Conservation (phyloP, 2,888 invertebrate species). For the Kuschelorhynchus macadamiae region DNA sequence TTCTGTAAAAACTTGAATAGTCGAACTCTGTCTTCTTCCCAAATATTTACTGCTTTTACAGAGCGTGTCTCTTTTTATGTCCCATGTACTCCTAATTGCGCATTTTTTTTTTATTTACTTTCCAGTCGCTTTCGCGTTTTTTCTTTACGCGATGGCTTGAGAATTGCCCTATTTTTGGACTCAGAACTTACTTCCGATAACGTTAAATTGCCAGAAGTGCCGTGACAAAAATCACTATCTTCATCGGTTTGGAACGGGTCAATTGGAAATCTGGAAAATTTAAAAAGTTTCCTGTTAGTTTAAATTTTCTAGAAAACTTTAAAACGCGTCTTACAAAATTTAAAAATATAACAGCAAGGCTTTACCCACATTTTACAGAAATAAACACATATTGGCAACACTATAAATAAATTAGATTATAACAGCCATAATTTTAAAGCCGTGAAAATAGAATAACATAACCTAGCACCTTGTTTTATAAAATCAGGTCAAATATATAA, state of each 20-base stretch:
- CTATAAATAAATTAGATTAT: too few species aligned
- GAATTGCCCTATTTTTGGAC: neutral
- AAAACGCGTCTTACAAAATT: too few species aligned
- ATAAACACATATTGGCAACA: too few species aligned
- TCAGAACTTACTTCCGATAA: neutral
- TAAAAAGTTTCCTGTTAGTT: neutral
- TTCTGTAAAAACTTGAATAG: conserved; percentile 22
- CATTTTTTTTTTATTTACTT: conserved; percentile 26
- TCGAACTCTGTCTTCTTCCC: conserved; percentile 21
- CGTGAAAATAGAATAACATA: too few species aligned
- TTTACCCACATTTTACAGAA: too few species aligned
- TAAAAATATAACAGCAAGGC: too few species aligned
- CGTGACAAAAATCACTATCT: conserved; percentile 17
- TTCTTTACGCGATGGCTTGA: conserved; percentile 31
- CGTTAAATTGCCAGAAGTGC: neutral
- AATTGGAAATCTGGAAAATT: neutral
- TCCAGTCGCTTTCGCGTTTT: conserved; percentile 33
- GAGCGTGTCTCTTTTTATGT: neutral
- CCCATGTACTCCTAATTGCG: conserved; percentile 27
- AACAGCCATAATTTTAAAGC: too few species aligned
- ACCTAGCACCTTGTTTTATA: too few species aligned
- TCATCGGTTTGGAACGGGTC: conserved; percentile 18
- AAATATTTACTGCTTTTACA: conserved; percentile 20
- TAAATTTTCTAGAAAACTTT: neutral
- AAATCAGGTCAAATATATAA: too few species aligned